Evolutionary conservation across 2,888 invertebrate species (phyloP).

Genomic region (Andrena fulva): DNA sequence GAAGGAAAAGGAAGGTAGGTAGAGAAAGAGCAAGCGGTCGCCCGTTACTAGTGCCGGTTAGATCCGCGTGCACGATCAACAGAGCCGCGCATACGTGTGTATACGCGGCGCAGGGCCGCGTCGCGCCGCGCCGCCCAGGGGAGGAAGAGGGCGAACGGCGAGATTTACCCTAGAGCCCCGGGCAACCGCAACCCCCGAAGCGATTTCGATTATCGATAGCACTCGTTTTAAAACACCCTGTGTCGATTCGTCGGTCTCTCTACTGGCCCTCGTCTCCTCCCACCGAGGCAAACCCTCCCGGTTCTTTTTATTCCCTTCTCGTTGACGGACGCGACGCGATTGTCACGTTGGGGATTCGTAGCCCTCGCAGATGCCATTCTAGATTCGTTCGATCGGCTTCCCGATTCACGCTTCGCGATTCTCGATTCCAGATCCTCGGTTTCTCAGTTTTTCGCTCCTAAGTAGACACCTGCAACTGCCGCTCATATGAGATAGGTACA

Average conservation of each 20-base stretch:
- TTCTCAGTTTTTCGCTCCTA: constrained; percentile 10
- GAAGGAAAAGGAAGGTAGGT: neutral
- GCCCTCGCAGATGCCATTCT: constrained; percentile 72
- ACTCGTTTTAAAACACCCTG: constrained; percentile 83
- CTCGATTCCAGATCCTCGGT: constrained; percentile 32
- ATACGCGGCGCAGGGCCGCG: neutral
- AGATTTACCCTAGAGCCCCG: constrained; percentile 73
- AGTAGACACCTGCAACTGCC: constrained; percentile 38
- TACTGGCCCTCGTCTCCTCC: constrained; percentile 49
- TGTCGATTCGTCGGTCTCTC: constrained; percentile 76
- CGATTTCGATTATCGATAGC: constrained; percentile 84
- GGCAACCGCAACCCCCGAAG: constrained; percentile 77
- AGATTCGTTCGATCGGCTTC: constrained; percentile 73
- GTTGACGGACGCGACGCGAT: constrained; percentile 75
- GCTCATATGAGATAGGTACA: neutral
- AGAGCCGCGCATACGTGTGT: too few relatives aligned
- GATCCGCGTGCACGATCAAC: too few relatives aligned
- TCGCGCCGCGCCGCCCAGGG: constrained; percentile 3
- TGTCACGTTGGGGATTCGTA: constrained; percentile 78
- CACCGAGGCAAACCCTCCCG: constrained; percentile 53
- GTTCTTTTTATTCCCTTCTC: constrained; percentile 74
- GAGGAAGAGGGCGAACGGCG: constrained; percentile 56
- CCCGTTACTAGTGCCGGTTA: too few relatives aligned
- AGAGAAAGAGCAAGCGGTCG: neutral
- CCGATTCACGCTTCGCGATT: constrained; percentile 14